A percentile compares a stretch with the other conserved stretches of the same genome.
Conservation (phyloP, 2,888 invertebrate genomes). For the Trachelus stipa region DNA sequence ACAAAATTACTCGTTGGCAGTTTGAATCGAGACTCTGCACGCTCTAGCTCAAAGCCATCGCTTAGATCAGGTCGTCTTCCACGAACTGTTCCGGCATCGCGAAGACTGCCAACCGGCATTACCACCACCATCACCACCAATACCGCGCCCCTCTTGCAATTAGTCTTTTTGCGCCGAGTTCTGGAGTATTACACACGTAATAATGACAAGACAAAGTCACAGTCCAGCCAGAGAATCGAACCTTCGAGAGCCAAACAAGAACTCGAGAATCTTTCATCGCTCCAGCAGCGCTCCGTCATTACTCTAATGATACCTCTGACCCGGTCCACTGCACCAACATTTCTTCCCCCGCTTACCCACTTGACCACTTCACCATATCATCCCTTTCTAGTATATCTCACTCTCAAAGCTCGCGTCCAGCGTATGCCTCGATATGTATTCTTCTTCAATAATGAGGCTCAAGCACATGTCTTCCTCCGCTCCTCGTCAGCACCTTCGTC, state of each 20-base stretch:
- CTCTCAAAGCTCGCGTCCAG: constrained; percentile 12
- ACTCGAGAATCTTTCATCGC: constrained; percentile 44
- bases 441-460: no score
- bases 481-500: no score
- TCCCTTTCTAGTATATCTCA: constrained; percentile 13
- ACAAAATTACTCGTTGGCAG: no score
- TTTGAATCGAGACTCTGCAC: no score
- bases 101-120: no score
- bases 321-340: constrained; percentile 25
- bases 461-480: no score
- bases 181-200: constrained; percentile 39
- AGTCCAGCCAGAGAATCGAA: constrained; percentile 23
- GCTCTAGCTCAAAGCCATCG: no score
- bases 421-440: background rate
- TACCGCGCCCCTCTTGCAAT: no score
- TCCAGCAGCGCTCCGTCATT: constrained; percentile 51
- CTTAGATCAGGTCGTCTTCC: no score
- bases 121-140: no score
- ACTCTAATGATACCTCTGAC: constrained; percentile 59
- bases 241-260: constrained; percentile 21
- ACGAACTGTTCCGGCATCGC: no score
- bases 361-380: constrained; percentile 19
- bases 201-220: constrained; percentile 43
- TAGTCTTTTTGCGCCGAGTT: constrained; percentile 27
- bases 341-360: constrained; percentile 27